Evolutionary conservation across 1,140 invertebrate genomes (phyloP).

Genomic region (Hylyphantes graminicola): DNA sequence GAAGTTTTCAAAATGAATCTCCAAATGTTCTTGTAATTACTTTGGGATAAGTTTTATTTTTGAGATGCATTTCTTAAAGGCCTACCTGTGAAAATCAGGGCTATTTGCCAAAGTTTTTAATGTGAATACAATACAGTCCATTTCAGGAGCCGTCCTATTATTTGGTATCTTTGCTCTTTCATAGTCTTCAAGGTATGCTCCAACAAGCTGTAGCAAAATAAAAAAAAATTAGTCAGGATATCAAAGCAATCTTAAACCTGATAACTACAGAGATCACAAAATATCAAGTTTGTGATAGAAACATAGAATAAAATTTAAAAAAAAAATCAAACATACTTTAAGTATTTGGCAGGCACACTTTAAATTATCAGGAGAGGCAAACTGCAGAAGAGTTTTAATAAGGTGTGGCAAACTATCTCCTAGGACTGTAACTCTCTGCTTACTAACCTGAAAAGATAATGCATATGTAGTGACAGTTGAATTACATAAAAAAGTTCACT

Average conservation of each 20-base stretch:
- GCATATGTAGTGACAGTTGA: not conserved
- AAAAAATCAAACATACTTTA: constrained; percentile 66
- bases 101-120: constrained; percentile 49
- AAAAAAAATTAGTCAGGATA: not conserved
- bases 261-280: not conserved
- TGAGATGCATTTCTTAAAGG: not conserved
- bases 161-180: constrained; percentile 26
- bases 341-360: constrained; percentile 72
- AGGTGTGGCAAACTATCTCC: constrained; percentile 52
- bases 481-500: too few relatives aligned
- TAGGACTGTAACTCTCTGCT: constrained; percentile 47
- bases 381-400: constrained; percentile 55
- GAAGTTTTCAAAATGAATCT: too few relatives aligned
- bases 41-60: too few relatives aligned
- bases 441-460: constrained; percentile 31
- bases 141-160: constrained; percentile 42
- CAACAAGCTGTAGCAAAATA: constrained; percentile 36
- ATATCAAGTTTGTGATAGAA: not conserved
- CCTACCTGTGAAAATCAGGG: constrained; percentile 39
- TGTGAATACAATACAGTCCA: constrained; percentile 37
- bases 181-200: constrained; percentile 54
- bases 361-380: constrained; percentile 53
- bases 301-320: not conserved
- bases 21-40: too few relatives aligned
- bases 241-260: not conserved